A percentile compares a stretch with the other conserved stretches of the same genome.
Evolutionary conservation across 2,888 invertebrate species (phyloP).

Genomic region (Drosophila lacicola): DNA sequence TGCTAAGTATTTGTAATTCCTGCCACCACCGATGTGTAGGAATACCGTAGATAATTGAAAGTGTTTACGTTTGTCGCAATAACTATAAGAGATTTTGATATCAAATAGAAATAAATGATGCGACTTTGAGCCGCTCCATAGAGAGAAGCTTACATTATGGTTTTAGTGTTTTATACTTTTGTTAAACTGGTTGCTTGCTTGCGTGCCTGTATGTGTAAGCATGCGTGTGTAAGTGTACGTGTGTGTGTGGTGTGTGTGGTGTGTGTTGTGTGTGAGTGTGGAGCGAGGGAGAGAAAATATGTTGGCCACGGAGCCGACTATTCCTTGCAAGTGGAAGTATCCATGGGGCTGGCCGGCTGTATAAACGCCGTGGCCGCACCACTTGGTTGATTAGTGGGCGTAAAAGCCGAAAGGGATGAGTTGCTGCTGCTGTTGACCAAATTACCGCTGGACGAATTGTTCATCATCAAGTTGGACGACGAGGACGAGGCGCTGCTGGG

Average conservation of each 20-base stretch:
- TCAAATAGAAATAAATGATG: slow-evolving; percentile 63
- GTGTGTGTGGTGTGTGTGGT: slow-evolving; percentile 9
- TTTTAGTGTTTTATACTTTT: slow-evolving; percentile 61
- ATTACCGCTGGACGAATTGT: slow-evolving; percentile 84
- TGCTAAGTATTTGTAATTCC: slow-evolving; percentile 64
- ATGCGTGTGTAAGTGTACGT: slow-evolving; percentile 28
- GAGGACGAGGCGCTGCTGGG: slow-evolving; percentile 67
- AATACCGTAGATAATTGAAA: slow-evolving; percentile 65
- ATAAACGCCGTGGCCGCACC: slow-evolving; percentile 82
- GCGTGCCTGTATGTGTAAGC: slow-evolving; percentile 49
- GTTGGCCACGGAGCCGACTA: slow-evolving; percentile 76
- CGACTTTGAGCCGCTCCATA: slow-evolving; percentile 71
- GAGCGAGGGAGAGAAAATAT: slow-evolving; percentile 16
- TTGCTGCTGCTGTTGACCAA: slow-evolving; percentile 80
- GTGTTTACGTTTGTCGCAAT: slow-evolving; percentile 60
- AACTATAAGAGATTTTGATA: slow-evolving; percentile 72
- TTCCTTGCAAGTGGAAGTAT: slow-evolving; percentile 88
- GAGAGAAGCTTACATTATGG: slow-evolving; percentile 60
- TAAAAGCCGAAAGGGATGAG: slow-evolving; percentile 82
- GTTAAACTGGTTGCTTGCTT: slow-evolving; percentile 55
- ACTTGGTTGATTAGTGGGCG: slow-evolving; percentile 81
- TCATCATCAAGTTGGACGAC: slow-evolving; percentile 82
- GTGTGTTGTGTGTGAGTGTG: slow-evolving; percentile 23
- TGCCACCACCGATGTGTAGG: slow-evolving; percentile 48
- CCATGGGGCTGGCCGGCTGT: slow-evolving; percentile 91